phyloP scores from a whole-genome alignment of 1,140 invertebrate genomes.

The Ceratina japonica region DNA sequence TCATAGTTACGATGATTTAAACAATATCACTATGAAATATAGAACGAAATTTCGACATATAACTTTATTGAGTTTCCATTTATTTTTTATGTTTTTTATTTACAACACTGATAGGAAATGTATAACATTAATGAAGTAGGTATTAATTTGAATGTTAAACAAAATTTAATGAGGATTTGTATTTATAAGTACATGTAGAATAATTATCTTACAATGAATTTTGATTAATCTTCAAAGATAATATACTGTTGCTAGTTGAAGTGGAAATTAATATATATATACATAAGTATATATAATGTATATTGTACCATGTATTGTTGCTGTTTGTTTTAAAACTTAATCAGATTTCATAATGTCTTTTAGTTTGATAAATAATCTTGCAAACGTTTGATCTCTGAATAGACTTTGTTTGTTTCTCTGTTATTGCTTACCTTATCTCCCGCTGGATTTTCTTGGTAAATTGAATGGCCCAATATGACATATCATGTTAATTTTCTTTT shows the following conservation, averaged over 20 bases:
- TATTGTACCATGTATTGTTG: slow-evolving; percentile 19
- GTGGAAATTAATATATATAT: slow-evolving; percentile 4
- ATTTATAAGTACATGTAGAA: slow-evolving; percentile 3
- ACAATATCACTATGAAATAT: slow-evolving; percentile 8
- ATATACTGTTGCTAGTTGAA: neutral
- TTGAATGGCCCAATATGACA: slow-evolving; percentile 77
- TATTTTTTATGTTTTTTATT: neutral
- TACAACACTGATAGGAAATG: neutral
- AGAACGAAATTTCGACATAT: too few species aligned
- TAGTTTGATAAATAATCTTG: slow-evolving; percentile 54
- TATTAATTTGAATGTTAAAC: neutral
- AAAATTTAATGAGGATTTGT: neutral
- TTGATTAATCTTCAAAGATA: neutral
- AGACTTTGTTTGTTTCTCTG: slow-evolving; percentile 78
- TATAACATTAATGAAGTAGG: neutral
- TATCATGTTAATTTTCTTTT: slow-evolving; percentile 63
- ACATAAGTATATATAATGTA: neutral
- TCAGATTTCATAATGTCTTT: slow-evolving; percentile 52
- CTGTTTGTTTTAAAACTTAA: slow-evolving; percentile 28
- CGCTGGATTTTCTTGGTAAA: slow-evolving; percentile 80
- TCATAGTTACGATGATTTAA: slow-evolving; percentile 12
- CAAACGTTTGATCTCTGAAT: slow-evolving; percentile 72
- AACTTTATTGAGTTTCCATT: too few species aligned
- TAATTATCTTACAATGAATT: slow-evolving; percentile 7
- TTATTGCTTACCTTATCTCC: slow-evolving; percentile 79